Percentiles rank a stretch among this genome's conserved stretches.
phyloP scores from a whole-genome alignment of 2,113 vertebrate species.

The Sander lucioperca region DNA sequence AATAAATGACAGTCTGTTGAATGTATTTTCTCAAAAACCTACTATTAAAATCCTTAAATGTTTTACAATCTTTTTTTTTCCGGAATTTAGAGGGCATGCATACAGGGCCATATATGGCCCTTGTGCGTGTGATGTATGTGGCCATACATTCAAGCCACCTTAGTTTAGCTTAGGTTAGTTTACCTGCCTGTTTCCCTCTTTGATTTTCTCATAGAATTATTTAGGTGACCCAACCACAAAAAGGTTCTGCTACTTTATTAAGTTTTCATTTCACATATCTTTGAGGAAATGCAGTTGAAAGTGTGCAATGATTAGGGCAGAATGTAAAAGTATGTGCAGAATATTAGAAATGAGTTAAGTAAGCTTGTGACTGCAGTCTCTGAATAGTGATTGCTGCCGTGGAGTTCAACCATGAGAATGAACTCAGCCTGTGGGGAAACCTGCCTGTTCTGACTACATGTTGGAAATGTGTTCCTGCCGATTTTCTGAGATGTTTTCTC shows the following conservation, averaged over 20 bases:
- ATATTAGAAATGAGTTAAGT: not conserved
- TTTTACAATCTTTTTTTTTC: not conserved
- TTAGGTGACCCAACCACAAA: not conserved
- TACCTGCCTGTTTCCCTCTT: not conserved
- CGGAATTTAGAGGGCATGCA: not conserved
- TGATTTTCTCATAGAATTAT: too few species aligned
- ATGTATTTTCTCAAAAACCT: not conserved
- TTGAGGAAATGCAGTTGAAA: not conserved
- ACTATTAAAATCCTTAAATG: not conserved
- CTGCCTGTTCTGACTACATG: constrained; percentile 6
- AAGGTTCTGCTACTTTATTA: not conserved
- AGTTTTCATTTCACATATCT: not conserved
- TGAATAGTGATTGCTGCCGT: not conserved
- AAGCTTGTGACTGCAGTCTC: not conserved
- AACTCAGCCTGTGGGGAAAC: not conserved
- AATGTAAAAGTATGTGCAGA: not conserved
- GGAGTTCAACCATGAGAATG: constrained; percentile 3
- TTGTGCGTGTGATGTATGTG: not conserved
- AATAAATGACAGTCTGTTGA: not conserved
- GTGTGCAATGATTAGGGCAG: not conserved
- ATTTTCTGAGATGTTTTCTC: constrained; percentile 19
- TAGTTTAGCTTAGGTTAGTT: not conserved
- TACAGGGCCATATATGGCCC: not conserved
- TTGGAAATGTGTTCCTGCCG: constrained; percentile 4
- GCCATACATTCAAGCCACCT: not conserved